Percentiles rank a stretch among this genome's conserved stretches.
These are phyloP conservation scores for Lepilemur septentrionalis DNA, from an alignment of 2,797 vertebrate genomes.

Conservation along the genomic window DNA sequence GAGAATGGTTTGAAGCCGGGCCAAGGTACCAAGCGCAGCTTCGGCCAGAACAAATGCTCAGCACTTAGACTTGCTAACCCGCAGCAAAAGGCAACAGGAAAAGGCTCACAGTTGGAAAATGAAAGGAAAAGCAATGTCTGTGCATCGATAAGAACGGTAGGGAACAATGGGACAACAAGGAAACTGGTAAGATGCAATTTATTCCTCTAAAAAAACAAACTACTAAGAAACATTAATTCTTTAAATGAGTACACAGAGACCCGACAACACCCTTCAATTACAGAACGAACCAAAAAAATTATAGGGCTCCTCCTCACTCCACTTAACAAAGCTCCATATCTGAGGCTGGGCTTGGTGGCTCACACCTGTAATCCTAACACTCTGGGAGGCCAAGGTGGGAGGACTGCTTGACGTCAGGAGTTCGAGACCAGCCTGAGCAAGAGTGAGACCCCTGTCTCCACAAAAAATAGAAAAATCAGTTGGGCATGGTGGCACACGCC, in stretches of 20 bases:
- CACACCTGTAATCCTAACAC: not conserved
- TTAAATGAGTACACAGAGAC: not conserved
- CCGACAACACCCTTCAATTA: not conserved
- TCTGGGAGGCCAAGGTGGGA: not conserved
- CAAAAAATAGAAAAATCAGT: not conserved
- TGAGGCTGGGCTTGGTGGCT: no score
- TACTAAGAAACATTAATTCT: not conserved
- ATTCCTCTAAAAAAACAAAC: constrained; percentile 31
- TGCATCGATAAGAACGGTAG: constrained; percentile 37
- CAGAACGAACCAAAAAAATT: not conserved
- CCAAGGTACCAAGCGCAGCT: constrained; percentile 4
- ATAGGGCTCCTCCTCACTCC: not conserved
- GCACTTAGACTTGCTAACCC: constrained; percentile 8
- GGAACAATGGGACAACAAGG: constrained; percentile 16
- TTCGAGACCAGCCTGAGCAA: not conserved
- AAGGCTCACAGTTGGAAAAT: constrained; percentile 57
- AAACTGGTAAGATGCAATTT: not conserved
- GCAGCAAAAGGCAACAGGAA: constrained; percentile 62
- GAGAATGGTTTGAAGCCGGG: constrained; percentile 39
- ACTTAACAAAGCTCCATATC: not conserved
- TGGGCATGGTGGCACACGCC: no score
- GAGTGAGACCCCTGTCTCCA: not conserved
- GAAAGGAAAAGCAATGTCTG: constrained; percentile 62
- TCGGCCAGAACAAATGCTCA: constrained; percentile 25
- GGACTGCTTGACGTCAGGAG: not conserved